Conservation (phyloP, 1,140 invertebrate species). For the Planococcus citri region DNA sequence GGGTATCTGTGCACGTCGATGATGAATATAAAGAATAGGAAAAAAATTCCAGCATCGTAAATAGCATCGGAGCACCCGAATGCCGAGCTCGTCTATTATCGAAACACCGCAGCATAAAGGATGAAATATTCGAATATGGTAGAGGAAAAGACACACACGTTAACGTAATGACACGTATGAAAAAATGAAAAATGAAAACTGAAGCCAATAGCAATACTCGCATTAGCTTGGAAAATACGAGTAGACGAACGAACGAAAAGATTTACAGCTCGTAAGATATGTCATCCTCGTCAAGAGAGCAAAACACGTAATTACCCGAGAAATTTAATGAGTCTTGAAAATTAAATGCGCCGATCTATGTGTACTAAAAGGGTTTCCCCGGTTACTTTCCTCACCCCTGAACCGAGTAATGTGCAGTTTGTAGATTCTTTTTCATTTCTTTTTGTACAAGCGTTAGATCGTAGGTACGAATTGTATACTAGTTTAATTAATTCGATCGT, state of each 20-base stretch:
- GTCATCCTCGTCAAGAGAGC: not conserved
- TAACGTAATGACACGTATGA: not conserved
- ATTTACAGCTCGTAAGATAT: not conserved
- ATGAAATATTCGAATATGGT: not conserved
- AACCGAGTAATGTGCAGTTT: no score
- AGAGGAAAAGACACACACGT: not conserved
- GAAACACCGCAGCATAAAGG: slow-evolving; percentile 8
- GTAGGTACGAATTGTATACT: no score
- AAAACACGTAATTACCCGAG: slow-evolving; percentile 10
- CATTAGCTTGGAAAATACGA: not conserved
- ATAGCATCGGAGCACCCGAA: no score
- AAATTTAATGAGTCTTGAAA: slow-evolving; percentile 15
- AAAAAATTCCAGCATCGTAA: no score
- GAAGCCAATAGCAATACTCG: not conserved
- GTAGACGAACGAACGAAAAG: not conserved
- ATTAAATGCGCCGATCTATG: not conserved
- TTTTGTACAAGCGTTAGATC: no score
- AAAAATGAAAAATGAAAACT: not conserved
- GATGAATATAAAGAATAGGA: slow-evolving; percentile 9
- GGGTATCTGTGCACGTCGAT: no score
- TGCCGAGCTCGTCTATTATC: not conserved
- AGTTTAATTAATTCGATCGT: no score
- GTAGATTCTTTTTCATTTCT: no score
- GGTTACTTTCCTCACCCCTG: no score
- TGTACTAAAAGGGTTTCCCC: no score